Conservation (phyloP, 1,140 invertebrate species). For the Neoseiulus cucumeris region DNA sequence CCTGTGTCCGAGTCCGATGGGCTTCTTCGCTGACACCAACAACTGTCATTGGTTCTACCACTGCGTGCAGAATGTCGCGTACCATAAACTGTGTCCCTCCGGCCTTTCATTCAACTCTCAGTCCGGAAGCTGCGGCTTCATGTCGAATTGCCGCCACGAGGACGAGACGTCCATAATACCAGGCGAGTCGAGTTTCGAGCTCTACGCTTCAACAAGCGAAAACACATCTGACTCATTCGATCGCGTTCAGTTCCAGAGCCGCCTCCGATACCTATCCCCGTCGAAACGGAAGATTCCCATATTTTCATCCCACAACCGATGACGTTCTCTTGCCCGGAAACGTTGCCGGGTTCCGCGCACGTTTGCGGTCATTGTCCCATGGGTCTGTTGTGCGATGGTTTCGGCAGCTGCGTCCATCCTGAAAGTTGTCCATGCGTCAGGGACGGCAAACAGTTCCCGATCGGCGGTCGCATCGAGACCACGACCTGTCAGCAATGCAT, state of each 20-base stretch:
- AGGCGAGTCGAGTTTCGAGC: no score
- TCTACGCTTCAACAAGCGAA: no score
- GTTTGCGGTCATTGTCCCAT: conserved; percentile 24
- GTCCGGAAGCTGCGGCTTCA: background rate
- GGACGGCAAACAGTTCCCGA: conserved; percentile 35
- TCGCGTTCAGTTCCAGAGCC: background rate
- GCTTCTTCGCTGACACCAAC: background rate
- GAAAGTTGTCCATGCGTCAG: conserved; percentile 52
- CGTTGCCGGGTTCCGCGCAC: conserved; percentile 19
- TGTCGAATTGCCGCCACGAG: background rate
- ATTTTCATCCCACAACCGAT: background rate
- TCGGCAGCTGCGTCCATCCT: conserved; percentile 38
- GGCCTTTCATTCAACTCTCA: background rate
- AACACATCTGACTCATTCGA: no score
- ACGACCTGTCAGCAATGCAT: conserved; percentile 50
- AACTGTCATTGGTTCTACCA: conserved; percentile 9
- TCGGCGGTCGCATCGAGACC: conserved; percentile 45
- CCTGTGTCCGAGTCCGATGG: background rate
- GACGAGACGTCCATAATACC: background rate
- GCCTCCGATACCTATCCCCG: background rate
- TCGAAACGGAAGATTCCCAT: background rate
- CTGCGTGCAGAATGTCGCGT: conserved; percentile 3
- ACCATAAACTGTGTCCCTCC: background rate
- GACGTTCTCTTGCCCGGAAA: conserved; percentile 27
- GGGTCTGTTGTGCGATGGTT: conserved; percentile 44